Conservation (phyloP, 1,140 invertebrate species). For the Latrodectus geometricus region DNA sequence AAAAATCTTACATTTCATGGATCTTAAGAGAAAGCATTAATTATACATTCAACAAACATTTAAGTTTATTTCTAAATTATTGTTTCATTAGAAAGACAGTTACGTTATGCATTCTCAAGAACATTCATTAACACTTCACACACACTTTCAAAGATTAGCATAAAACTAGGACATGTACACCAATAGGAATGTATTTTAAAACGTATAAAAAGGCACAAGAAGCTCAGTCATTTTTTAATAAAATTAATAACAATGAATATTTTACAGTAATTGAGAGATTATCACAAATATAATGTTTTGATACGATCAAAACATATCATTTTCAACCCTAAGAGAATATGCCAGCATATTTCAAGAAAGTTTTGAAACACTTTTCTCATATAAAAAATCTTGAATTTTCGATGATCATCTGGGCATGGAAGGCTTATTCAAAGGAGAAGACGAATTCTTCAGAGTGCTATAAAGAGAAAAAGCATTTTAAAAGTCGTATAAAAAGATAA, state of each 20-base stretch:
- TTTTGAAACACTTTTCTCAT: neutral
- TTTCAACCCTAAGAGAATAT: conserved; percentile 5
- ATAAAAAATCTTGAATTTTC: neutral
- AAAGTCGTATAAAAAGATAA: neutral
- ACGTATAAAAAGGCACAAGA: conserved; percentile 23
- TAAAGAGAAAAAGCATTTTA: neutral
- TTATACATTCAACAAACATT: too few relatives aligned
- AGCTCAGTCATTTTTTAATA: conserved; percentile 3
- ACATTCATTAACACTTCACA: too few relatives aligned
- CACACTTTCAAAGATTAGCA: too few relatives aligned
- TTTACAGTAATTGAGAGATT: neutral
- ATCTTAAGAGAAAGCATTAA: too few relatives aligned
- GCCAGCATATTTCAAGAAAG: conserved; percentile 34
- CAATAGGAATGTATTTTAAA: neutral
- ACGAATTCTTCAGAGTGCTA: conserved; percentile 45
- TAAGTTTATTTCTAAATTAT: too few relatives aligned
- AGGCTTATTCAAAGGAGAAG: conserved; percentile 31
- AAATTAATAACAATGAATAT: conserved; percentile 17
- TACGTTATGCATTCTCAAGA: too few relatives aligned
- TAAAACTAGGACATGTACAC: neutral
- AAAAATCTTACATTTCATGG: too few relatives aligned
- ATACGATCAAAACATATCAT: neutral
- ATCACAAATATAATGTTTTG: neutral
- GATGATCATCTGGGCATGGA: conserved; percentile 45
- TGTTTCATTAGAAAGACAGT: too few relatives aligned